Percentiles rank a stretch among this genome's conserved stretches.
phyloP scores from a whole-genome alignment of 2,888 invertebrate species.

The Sympetrum striolatum region DNA sequence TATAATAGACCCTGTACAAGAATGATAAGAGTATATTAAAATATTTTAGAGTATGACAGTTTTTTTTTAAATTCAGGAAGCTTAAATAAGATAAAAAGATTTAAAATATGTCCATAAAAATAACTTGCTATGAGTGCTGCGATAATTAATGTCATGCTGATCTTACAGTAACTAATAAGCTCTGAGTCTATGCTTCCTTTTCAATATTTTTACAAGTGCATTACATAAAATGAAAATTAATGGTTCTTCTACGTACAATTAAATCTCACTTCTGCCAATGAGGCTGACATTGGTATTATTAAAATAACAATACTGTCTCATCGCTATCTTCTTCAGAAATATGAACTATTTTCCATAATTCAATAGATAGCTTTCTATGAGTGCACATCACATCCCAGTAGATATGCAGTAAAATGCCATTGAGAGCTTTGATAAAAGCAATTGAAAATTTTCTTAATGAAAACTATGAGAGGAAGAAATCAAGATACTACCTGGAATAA shows the following conservation, averaged over 20 bases:
- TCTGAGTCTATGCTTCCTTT: neutral
- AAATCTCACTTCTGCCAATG: neutral
- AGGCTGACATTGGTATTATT: slow-evolving; percentile 21
- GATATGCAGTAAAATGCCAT: slow-evolving; percentile 25
- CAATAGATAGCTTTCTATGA: neutral
- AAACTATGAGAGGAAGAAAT: neutral
- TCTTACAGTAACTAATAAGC: neutral
- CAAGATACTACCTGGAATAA: neutral
- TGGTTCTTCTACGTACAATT: neutral
- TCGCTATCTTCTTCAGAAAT: neutral
- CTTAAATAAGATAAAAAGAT: neutral
- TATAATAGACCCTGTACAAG: neutral
- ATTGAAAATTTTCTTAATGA: neutral
- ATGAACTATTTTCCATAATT: neutral
- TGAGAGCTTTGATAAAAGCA: neutral
- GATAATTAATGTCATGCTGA: neutral
- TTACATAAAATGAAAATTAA: neutral
- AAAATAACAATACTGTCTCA: slow-evolving; percentile 36
- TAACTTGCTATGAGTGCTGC: neutral
- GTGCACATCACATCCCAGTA: slow-evolving; percentile 10
- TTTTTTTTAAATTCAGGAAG: too few relatives aligned
- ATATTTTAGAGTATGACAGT: neutral
- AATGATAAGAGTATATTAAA: neutral
- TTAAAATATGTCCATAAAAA: neutral
- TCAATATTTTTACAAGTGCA: neutral